Evolutionary conservation across 2,888 invertebrate genomes (phyloP), one percentile per base, ranked within the genome.

Genomic region (Norana najaformis): DNA sequence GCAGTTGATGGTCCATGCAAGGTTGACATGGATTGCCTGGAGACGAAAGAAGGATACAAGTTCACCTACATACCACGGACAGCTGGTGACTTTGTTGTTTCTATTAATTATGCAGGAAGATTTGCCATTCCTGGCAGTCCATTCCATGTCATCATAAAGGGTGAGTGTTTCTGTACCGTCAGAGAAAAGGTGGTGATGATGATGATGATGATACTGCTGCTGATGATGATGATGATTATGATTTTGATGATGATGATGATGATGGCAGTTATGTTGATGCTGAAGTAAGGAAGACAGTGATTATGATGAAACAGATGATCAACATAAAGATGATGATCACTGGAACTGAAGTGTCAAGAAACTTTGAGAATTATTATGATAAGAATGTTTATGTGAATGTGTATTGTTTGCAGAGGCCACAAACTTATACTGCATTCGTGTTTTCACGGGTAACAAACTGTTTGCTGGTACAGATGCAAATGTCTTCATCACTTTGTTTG

Each of bases 351-450:
- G 20, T 23, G 47, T 20, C 23, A 6, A 47, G 47, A 47, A 47
- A 90, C 41, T 36, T 47, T 89, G 34, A 89, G 20, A 37, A 83
- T 69, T 30, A 83, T 90, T 53, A 83, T 39, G 83, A 89, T 83
- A 38, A 89, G 89, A 39, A 83, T 90, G 47, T 88, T 90, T 69
- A 89, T 89, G 89, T 38, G 53, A 39, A 89, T 89, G 89, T 38
- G 53, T 34, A 89, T 89, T 37, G 39, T 89, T 85, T 85, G 30
- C 93, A 95, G 95, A 94, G 93, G 94, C 94, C 91, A 93, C 94
- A 93, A 94, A 94, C 36, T 95, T 94, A 11, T 95, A 94, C 92
- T 93, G 94, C 91, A 93, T 95, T 18, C 93, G 93, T 91, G 95
- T 95, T 38, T 92, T 92, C 38, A 95, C 93, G 82, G 93, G 92